These are phyloP conservation scores for Drosophila emarginata DNA, from an alignment of 2,888 invertebrate genomes.

Conservation along the genomic window DNA sequence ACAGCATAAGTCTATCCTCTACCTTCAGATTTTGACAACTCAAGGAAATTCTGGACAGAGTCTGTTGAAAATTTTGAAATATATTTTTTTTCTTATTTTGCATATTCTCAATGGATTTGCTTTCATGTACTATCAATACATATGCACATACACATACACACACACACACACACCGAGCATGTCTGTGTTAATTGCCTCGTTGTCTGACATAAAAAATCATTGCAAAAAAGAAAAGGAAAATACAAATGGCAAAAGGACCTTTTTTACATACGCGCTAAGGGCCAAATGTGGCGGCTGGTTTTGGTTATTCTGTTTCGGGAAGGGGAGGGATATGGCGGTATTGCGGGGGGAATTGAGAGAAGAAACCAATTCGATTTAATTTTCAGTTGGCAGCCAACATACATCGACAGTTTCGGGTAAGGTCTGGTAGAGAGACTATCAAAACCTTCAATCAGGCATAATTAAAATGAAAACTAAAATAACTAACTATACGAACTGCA, in stretches of 20 bases:
- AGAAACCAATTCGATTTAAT: conserved; percentile 64
- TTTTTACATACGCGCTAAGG: conserved; percentile 41
- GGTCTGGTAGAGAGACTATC: conserved; percentile 12
- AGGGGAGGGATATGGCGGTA: no score
- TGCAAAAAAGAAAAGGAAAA: conserved; percentile 30
- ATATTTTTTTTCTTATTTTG: conserved; percentile 12
- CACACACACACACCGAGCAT: neutral
- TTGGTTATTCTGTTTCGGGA: neutral
- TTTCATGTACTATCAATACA: conserved; percentile 43
- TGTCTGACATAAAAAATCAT: conserved; percentile 37
- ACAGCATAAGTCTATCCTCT: conserved; percentile 17
- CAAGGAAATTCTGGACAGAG: conserved; percentile 62
- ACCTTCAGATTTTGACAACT: conserved; percentile 74
- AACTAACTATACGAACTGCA: neutral
- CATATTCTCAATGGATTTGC: conserved; percentile 60
- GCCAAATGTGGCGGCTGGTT: conserved; percentile 14
- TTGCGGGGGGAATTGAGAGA: neutral
- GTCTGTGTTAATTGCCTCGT: conserved; percentile 66
- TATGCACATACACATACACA: neutral
- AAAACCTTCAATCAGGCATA: conserved; percentile 9
- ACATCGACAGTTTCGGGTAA: neutral
- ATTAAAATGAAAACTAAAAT: conserved; percentile 9
- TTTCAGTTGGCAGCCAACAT: conserved; percentile 6
- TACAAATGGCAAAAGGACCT: conserved; percentile 8
- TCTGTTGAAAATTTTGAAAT: conserved; percentile 50